Percentiles rank a stretch among this genome's conserved stretches.
These are phyloP conservation scores for Amniataba percoides DNA, from an alignment of 2,797 vertebrate genomes.

Conservation along the genomic window DNA sequence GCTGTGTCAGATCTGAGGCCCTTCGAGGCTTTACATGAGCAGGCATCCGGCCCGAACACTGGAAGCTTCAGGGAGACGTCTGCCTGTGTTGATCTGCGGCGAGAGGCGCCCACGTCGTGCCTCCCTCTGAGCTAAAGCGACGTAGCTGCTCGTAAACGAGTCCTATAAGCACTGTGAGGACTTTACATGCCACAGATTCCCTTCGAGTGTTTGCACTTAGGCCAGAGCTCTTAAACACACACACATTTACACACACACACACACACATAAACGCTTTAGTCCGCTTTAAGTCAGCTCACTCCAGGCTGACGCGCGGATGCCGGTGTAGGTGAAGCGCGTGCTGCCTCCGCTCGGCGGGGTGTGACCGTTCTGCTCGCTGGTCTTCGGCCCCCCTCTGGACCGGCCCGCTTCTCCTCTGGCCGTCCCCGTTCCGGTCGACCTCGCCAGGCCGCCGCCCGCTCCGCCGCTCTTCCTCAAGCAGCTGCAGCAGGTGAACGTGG, in stretches of 20 bases:
- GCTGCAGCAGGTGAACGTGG: slow-evolving; percentile 90
- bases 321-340: slow-evolving; percentile 87
- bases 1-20: slow-evolving; percentile 24
- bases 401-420: slow-evolving; percentile 31
- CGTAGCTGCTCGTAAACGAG: slow-evolving; percentile 38
- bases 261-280: background rate
- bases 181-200: slow-evolving; percentile 17
- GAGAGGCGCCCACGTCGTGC: slow-evolving; percentile 1
- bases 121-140: slow-evolving; percentile 41
- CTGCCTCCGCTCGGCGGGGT: slow-evolving; percentile 73
- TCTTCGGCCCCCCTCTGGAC: background rate
- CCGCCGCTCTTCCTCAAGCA: background rate
- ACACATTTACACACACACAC: background rate
- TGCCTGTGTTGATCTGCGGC: background rate
- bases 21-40: slow-evolving; percentile 34
- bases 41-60: background rate
- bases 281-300: slow-evolving; percentile 59
- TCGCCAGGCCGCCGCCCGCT: slow-evolving; percentile 4
- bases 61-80: slow-evolving; percentile 13
- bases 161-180: slow-evolving; percentile 37
- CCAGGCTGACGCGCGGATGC: slow-evolving; percentile 78
- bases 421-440: slow-evolving; percentile 35
- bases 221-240: background rate
- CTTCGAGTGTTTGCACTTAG: slow-evolving; percentile 15
- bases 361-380: slow-evolving; percentile 86